These are phyloP conservation scores for Halocynthia roretzi DNA, from an alignment of 23 tunicate genomes.

Conservation along the genomic window DNA sequence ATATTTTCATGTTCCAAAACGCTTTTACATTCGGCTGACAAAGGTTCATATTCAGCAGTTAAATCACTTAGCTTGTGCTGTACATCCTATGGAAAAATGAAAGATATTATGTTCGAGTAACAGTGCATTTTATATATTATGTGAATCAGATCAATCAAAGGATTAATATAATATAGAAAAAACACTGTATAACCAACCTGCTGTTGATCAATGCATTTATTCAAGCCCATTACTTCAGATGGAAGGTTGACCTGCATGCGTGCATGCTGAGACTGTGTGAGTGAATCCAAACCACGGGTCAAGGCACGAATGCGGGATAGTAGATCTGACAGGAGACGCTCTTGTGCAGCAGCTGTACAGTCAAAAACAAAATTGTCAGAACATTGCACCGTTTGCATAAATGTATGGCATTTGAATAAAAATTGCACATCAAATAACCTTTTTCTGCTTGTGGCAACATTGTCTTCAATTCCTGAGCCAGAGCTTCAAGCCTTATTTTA, in stretches of 20 bases:
- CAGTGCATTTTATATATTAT: neutral
- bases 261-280: constrained; percentile 31
- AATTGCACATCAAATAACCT: constrained; percentile 4
- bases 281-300: constrained; percentile 14
- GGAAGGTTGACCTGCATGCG: constrained; percentile 52
- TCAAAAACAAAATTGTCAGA: neutral
- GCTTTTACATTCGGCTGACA: constrained; percentile 7
- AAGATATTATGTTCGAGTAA: neutral
- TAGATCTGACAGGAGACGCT: constrained; percentile 18
- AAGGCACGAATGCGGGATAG: constrained; percentile 38
- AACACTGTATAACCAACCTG: constrained; percentile 20
- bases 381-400: neutral
- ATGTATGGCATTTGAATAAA: neutral
- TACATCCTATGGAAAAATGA: constrained; percentile 3
- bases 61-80: constrained; percentile 3
- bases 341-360: constrained; percentile 35
- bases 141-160: neutral
- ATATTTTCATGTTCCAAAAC: constrained; percentile 9
- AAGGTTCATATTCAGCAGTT: constrained; percentile 5
- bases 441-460: constrained; percentile 18
- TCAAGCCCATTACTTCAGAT: constrained; percentile 41
- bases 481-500: constrained; percentile 21
- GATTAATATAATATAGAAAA: neutral
- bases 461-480: constrained; percentile 7
- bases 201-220: constrained; percentile 49